Evolutionary conservation across 2,113 vertebrate species (phyloP), one percentile per base, ranked within the genome.

Genomic region (Canis aureus): DNA sequence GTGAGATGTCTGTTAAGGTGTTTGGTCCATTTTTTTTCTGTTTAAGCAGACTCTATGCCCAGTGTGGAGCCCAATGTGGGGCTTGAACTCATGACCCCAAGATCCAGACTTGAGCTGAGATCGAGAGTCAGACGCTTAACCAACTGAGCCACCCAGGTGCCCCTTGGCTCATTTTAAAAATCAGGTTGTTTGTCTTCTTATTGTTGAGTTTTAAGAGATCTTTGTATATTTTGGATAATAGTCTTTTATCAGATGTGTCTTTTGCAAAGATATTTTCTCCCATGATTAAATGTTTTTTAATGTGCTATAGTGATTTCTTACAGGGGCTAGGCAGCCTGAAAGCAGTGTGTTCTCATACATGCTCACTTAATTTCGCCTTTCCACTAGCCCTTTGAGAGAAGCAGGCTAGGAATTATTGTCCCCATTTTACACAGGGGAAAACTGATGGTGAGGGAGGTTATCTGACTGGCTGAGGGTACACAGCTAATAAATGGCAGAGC

Each of bases 401-500:
- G 10, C 12, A 29, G 19, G 8, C 78, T 83, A 84, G 71, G 57
- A 84, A 92, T 81, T 43, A 32, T 15, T 11, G 43, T 2, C 22
- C 64, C 38, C 71, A 97, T 74, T 89, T 97, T 55, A 86, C 11
- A 81, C 11, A 55, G 16, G 55, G 66, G 59, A 27, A 94, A 74
- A 67, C 66, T 84, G 57, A 89, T 35, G 60, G 62, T 53, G 49
- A 69, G 17, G 35, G 43, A 38, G 17, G 23, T 74, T 66, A 53
- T 55, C 15, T 59, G 53, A n/a, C 67, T 83, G 62, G 43, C 64
- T 79, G 32, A 8, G 35, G 55, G 38, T 35, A 60, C 25, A n/a
- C 29, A 83, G 89, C 49, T 71, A 91, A 35, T 51, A n/a, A 59
- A 49, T 43, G 25, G 66, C 17, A 23, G 89, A 32, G 7, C 23